Evolutionary conservation across 1,140 invertebrate species (phyloP).

Genomic region (Scaptomyza graminum): DNA sequence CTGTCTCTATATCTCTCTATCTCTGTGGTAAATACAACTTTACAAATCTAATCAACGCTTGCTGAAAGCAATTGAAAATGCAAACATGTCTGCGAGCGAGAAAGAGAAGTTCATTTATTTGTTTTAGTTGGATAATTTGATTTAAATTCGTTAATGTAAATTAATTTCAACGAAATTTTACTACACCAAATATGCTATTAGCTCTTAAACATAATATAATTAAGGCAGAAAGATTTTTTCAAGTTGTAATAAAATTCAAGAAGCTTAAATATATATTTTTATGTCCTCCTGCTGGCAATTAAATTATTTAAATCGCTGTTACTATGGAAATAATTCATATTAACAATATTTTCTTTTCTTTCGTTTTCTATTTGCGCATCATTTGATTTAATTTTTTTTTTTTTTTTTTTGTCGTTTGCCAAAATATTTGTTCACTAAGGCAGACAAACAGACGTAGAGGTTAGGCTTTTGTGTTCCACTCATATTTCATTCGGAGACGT

Average conservation of each 20-base stretch:
- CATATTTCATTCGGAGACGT: constrained; percentile 63
- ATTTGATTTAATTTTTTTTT: no score
- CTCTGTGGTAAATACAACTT: constrained; percentile 7
- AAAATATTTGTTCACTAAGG: constrained; percentile 24
- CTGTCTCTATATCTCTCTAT: neutral
- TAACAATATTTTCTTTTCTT: constrained; percentile 37
- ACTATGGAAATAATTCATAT: neutral
- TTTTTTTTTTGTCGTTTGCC: constrained; percentile 31
- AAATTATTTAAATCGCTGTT: constrained; percentile 13
- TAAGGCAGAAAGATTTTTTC: no score
- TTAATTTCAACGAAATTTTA: no score
- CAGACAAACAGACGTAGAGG: constrained; percentile 22
- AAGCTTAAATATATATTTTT: neutral
- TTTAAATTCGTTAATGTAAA: neutral
- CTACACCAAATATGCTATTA: no score
- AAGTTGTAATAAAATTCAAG: no score
- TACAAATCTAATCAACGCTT: constrained; percentile 20
- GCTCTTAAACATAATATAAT: no score
- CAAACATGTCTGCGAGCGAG: neutral
- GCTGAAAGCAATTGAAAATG: constrained; percentile 7
- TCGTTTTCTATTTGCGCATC: neutral
- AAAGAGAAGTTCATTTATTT: neutral
- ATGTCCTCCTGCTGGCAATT: neutral
- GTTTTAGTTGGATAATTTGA: neutral
- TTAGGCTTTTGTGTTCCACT: constrained; percentile 17